Conservation (phyloP, 64 coral and sea anemone species). For the Hydrozoanthus tunicans region DNA sequence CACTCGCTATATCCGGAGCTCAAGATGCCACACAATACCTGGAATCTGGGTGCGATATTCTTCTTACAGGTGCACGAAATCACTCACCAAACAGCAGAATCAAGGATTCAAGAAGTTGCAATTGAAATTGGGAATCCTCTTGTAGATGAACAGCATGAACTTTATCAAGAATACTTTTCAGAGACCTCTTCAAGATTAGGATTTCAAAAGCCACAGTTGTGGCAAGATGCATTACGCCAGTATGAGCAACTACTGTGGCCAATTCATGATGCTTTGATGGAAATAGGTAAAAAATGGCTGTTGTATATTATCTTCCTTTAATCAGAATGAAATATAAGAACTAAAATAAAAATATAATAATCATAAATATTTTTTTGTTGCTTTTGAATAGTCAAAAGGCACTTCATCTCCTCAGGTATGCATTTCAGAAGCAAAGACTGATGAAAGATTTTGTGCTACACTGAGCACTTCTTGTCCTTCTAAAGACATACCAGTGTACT, state of each 20-base stretch:
- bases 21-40: not conserved
- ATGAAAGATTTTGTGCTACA: too few species aligned
- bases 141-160: slow-evolving; percentile 47
- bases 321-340: too few species aligned
- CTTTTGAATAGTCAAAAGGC: too few species aligned
- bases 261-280: not conserved
- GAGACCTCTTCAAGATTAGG: slow-evolving; percentile 44
- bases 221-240: slow-evolving; percentile 23
- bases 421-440: too few species aligned
- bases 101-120: not conserved
- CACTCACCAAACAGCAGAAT: not conserved
- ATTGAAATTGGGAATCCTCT: slow-evolving; percentile 1
- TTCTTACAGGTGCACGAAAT: slow-evolving; percentile 38
- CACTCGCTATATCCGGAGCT: not conserved
- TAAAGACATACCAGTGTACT: too few species aligned
- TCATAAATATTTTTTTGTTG: too few species aligned
- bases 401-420: too few species aligned
- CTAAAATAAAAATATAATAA: too few species aligned
- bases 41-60: not conserved
- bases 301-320: too few species aligned
- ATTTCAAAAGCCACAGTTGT: slow-evolving; percentile 48
- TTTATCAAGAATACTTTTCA: slow-evolving; percentile 46
- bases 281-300: too few species aligned
- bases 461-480: too few species aligned
- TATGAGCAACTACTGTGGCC: slow-evolving; percentile 4